Base-by-base conservation (phyloP, 2,797 vertebrate genomes). In the Danionella dracula region DNA sequence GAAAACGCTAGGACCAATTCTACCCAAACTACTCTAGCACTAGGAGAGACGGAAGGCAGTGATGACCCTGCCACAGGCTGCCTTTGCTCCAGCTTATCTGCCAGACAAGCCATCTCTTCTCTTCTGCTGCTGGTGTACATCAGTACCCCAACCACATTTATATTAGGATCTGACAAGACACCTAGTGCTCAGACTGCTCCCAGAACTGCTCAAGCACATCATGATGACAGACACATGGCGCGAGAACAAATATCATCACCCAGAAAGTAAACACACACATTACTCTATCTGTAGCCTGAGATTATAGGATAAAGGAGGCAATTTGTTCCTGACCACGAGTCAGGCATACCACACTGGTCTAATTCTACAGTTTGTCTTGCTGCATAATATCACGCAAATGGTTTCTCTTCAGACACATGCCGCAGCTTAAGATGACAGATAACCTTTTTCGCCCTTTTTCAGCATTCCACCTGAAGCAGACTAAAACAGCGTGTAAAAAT, bases 1-100 rank as follows among this genome's bases (percentile, higher is more conserved):
- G 34, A 48, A 32, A 67, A 61, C 45, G 55, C 50, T 10, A 17
- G 29, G 51, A 76, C 56, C 46, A 17, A 45, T 63, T 45, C 45
- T 68, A 35, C 63, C 71, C 62, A 29, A 56, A 76, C 83, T 87
- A 83, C 88, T 81, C 86, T 79, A 83, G 88, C 55, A 56, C 27
- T 38, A 53, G 32, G 54, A 65, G 31, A 50, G 48, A n/a, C 29
- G 11, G 57, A 17, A 71, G 59, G 66, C 59, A 78, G 53, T 8
- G 8, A 29, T 70, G 77, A 82, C 78, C 76, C 57, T 72, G 72
- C 66, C 75, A 60, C 29, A 17, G 69, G 60, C 57, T 70, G 53
- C 72, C 42, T 63, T 67, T 41, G 67, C 54, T 61, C 42, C 37
- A 59, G 31, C 70, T 72, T 58, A 67, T 72, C 66, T 55, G 34